Evolutionary conservation across 2,797 vertebrate species (phyloP), one percentile per base, ranked within the genome.

Genomic region (Melanogrammus aeglefinus): DNA sequence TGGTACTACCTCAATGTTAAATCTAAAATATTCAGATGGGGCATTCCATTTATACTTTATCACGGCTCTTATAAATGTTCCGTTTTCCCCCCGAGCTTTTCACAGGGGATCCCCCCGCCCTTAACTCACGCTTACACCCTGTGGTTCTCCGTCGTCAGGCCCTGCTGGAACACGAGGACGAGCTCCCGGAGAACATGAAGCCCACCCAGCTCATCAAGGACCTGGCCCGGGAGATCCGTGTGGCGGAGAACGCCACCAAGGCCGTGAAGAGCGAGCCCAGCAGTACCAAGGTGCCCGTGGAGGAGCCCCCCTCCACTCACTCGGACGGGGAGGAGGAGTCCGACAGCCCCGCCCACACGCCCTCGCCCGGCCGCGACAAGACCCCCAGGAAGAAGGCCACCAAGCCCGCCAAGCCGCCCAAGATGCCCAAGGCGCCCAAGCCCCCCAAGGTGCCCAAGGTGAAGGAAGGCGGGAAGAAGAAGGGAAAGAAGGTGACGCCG

Each of bases 141-240:
- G 63, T 10, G 63, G 63, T 27, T 69, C 63, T 13, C 63, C 57
- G 41, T 69, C 57, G 41, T 69, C 85, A 99, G 98, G 98, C 97
- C 72, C 95, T 99, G 87, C 90, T 97, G 78, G 97, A 99, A 83
- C 98, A 99, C 72, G 98, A 99, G 90, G 97, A 98, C 74, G 98
- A 99, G 85, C 97, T 99, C 83, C 98, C 98, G 74, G 98, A 99
- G 92, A 96, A 99, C 92, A 97, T 99, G 95, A 99, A 98, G 89
- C 97, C 97, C 86, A 95, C 97, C 7, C 98, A 99, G 87, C 97
- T 99, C 84, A 99, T 99, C 88, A 99, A 99, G 92, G 98, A 99
- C 91, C 97, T 99, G 87, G 97, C 98, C 95, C 98, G 96, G 96
- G 98, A 99, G 95, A 99, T 99, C 92, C 92, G 97, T 92, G 94